A percentile compares a stretch with the other conserved stretches of the same genome.
Evolutionary conservation across 1,140 invertebrate species (phyloP).

Genomic region (Leptopilina boulardi): DNA sequence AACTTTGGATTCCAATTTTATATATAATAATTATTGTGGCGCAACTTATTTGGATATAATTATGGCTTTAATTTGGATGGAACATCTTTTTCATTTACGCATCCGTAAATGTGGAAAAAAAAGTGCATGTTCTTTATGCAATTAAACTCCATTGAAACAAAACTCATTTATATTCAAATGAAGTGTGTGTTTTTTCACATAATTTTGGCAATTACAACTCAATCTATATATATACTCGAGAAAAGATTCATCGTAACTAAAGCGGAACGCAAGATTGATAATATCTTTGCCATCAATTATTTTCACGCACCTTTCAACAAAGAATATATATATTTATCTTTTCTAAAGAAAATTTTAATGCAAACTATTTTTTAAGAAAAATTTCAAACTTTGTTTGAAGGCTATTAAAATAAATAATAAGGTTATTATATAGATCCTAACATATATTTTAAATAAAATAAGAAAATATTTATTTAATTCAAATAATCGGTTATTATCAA

Average conservation of each 20-base stretch:
- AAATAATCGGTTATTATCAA: too few species aligned
- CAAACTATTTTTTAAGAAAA: too few species aligned
- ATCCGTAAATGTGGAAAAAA: neutral
- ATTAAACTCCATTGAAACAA: slow-evolving; percentile 20
- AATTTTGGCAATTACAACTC: slow-evolving; percentile 18
- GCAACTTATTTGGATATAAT: neutral
- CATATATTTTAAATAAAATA: too few species aligned
- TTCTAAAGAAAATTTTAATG: too few species aligned
- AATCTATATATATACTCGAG: neutral
- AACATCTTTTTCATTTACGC: neutral
- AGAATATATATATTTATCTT: neutral
- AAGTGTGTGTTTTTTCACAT: neutral
- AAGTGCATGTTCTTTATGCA: neutral
- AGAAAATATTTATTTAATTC: too few species aligned
- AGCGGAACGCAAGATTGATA: slow-evolving; percentile 5
- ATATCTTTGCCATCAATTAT: neutral
- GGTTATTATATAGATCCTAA: too few species aligned
- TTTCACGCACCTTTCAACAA: neutral
- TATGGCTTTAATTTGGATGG: neutral
- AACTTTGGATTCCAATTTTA: too few species aligned
- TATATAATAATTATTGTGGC: too few species aligned
- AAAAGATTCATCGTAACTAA: slow-evolving; percentile 3
- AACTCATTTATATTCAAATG: slow-evolving; percentile 23
- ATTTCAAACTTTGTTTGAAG: too few species aligned
- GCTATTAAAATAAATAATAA: too few species aligned